Evolutionary conservation across 2,113 vertebrate species (phyloP).

Genomic region (Egretta garzetta): DNA sequence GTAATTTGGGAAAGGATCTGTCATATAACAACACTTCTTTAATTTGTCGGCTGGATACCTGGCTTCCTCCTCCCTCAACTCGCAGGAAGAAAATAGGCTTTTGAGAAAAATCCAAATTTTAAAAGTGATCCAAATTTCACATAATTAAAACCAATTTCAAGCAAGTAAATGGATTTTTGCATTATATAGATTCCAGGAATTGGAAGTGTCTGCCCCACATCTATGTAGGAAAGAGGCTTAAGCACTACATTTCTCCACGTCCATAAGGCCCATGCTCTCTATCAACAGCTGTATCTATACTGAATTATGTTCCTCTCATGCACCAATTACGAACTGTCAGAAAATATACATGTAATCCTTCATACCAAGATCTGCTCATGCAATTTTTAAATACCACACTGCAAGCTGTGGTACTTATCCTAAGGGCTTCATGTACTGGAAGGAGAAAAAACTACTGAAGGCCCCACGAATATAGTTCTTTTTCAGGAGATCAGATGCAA

Average conservation of each 20-base stretch:
- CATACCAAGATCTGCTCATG: background rate
- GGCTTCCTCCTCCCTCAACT: background rate
- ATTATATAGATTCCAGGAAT: background rate
- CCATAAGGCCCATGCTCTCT: background rate
- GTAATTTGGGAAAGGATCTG: slow-evolving; percentile 2
- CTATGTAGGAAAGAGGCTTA: background rate
- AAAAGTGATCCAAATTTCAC: background rate
- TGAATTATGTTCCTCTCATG: background rate
- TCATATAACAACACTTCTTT: background rate
- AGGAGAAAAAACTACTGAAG: background rate
- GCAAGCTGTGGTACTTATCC: background rate
- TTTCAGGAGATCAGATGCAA: background rate
- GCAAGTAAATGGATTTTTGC: background rate
- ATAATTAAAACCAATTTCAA: background rate
- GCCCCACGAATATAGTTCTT: background rate
- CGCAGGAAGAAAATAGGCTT: background rate
- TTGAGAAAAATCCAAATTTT: background rate
- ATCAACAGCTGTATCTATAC: background rate
- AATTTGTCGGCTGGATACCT: background rate
- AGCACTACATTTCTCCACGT: background rate
- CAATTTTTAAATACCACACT: background rate
- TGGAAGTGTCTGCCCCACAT: background rate
- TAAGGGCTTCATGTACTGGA: background rate
- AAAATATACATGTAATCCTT: background rate
- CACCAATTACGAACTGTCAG: background rate